Base-by-base conservation (phyloP, 2,888 invertebrate species). In the Apodemia mormo region DNA sequence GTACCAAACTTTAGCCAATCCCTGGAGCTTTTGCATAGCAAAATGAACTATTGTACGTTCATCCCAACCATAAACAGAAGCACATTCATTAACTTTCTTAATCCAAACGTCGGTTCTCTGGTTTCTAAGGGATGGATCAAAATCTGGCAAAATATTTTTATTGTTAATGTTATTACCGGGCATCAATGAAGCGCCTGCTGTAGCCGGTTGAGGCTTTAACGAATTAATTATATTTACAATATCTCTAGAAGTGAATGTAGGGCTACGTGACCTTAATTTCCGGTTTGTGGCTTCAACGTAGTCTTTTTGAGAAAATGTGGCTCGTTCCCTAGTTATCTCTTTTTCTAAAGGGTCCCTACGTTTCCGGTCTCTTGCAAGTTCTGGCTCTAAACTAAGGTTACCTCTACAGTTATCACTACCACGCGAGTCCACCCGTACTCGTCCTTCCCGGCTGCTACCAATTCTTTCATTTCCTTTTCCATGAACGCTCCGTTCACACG, bases 51-150 rank as follows among this genome's bases (percentile, higher is more conserved):
- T 70, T 2, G 69, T 70, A 40, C 67, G 66, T 9, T 76, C 74
- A 49, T 74, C 74, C 75, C 76, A 77, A 12, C 75, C 70, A 30
- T 76, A 76, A 0, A 76, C 74, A 2, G 67, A 56, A 10, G 74
- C 73, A 58, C 74, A 76, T 65, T 76, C 73, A 40, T 66, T 66
- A 2, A 66, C 66, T 22, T 66, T 66, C 45, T 66, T 66, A 9
- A 66, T 40, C 45, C 66, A 66, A 43, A 43, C 37, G 7, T 66
- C 66, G 5, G 70, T 68, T 8, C 66, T 33, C 43, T 71, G 71
- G 43, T 67, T 69, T 68, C 66, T 66, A 65, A 14, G 52, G 64
- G 67, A 61, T 30, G 37, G 61, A 29, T 67, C 45, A 61, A 67
- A 68, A 8, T 45, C 56, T 4, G 56, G 56, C 7, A 56, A 22